Evolutionary conservation across 2,888 invertebrate species (phyloP).

Genomic region (Pediacus dermestoides): DNA sequence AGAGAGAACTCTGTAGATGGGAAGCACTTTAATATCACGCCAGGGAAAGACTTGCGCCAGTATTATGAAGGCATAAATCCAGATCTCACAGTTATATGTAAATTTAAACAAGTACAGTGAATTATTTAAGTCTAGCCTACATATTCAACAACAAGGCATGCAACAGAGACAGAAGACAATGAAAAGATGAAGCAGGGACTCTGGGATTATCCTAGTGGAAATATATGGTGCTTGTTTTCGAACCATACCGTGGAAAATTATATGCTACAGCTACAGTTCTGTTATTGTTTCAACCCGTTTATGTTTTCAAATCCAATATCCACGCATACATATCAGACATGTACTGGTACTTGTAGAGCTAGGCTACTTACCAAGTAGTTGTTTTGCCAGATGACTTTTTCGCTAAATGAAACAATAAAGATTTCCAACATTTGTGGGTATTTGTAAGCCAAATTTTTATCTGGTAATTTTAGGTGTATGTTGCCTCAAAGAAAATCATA

Average conservation of each 20-base stretch:
- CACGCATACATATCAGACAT: background rate
- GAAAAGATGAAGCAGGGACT: conserved; percentile 22
- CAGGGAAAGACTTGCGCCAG: conserved; percentile 28
- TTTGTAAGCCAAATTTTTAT: no score
- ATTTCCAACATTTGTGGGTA: no score
- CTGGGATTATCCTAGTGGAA: conserved; percentile 39
- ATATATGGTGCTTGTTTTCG: conserved; percentile 37
- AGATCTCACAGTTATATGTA: conserved; percentile 38
- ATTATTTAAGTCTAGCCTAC: conserved; percentile 44
- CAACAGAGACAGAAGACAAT: conserved; percentile 15
- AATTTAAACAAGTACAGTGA: conserved; percentile 43
- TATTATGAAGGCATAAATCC: conserved; percentile 35
- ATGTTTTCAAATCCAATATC: conserved; percentile 12
- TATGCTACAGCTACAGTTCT: conserved; percentile 29
- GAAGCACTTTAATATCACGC: conserved; percentile 10
- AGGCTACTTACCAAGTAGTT: no score
- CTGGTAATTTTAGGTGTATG: no score
- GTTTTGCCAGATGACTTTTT: no score
- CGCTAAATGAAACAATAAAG: no score
- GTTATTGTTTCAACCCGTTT: conserved; percentile 20
- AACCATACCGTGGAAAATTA: conserved; percentile 38
- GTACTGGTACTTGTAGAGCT: background rate
- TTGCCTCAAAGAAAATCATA: no score
- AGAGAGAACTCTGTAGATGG: background rate
- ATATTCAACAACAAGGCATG: conserved; percentile 25